These are phyloP conservation scores for Ardeotis arabs DNA, from an alignment of 2,113 vertebrate genomes.

Conservation along the genomic window DNA sequence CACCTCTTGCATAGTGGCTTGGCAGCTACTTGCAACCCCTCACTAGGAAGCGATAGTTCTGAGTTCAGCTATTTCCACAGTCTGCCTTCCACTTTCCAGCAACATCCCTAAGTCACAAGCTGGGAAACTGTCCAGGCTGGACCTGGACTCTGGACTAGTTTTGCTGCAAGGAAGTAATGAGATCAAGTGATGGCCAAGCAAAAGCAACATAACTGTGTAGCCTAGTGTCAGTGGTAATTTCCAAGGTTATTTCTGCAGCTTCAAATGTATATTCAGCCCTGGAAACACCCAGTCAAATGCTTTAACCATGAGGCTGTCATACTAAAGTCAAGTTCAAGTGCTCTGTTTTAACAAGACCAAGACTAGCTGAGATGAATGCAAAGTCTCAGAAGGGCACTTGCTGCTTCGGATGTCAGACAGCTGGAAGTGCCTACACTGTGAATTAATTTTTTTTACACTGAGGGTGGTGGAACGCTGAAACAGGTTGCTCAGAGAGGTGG, in stretches of 20 bases:
- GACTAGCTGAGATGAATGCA: not conserved
- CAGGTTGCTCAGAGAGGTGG: too few relatives aligned
- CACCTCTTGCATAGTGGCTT: not conserved
- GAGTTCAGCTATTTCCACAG: not conserved
- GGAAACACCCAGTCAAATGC: not conserved
- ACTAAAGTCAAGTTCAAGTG: not conserved
- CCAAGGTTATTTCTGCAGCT: not conserved
- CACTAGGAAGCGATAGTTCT: not conserved
- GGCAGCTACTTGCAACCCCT: not conserved
- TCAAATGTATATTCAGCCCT: not conserved
- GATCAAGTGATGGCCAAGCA: not conserved
- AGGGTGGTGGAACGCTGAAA: too few relatives aligned
- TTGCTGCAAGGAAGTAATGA: not conserved
- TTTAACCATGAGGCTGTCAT: not conserved
- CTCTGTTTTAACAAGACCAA: not conserved
- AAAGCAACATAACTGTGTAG: not conserved
- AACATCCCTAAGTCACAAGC: not conserved
- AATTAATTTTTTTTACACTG: too few relatives aligned
- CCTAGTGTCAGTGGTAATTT: not conserved
- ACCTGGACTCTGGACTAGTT: not conserved
- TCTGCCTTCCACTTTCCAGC: not conserved
- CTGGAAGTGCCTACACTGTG: not conserved
- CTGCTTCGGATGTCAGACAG: not conserved
- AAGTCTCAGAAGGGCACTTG: not conserved
- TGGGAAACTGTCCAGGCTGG: not conserved